These are phyloP conservation scores for Platyscapa corneri DNA, from an alignment of 1,140 invertebrate genomes.

Conservation along the genomic window DNA sequence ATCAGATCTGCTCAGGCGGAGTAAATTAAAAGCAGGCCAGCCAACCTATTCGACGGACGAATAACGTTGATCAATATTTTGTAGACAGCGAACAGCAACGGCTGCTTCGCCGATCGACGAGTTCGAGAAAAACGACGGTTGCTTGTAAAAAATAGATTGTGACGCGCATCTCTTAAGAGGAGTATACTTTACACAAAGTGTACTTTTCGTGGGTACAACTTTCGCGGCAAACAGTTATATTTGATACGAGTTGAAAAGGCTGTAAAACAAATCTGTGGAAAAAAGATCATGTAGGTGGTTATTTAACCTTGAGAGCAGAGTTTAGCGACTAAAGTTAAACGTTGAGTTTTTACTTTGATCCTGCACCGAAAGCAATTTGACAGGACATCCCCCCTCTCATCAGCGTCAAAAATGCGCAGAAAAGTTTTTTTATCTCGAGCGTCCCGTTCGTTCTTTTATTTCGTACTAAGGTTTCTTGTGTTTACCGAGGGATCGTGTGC, in stretches of 20 bases:
- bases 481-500: not conserved
- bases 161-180: no score
- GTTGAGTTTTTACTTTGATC: slow-evolving; percentile 10
- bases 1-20: no score
- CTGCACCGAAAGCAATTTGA: not conserved
- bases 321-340: not conserved
- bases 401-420: not conserved
- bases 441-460: not conserved
- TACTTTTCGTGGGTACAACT: no score
- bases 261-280: not conserved
- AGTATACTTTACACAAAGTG: no score
- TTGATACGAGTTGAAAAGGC: not conserved
- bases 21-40: no score
- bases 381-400: not conserved
- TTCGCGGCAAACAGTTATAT: not conserved
- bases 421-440: not conserved
- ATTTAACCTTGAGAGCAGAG: not conserved
- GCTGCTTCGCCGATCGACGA: no score
- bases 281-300: not conserved
- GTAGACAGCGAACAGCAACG: no score
- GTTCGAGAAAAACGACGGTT: no score
- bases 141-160: no score
- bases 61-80: no score
- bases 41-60: no score
- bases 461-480: not conserved